phyloP scores from a whole-genome alignment of 1,140 invertebrate species.

The Penaeus japonicus region DNA sequence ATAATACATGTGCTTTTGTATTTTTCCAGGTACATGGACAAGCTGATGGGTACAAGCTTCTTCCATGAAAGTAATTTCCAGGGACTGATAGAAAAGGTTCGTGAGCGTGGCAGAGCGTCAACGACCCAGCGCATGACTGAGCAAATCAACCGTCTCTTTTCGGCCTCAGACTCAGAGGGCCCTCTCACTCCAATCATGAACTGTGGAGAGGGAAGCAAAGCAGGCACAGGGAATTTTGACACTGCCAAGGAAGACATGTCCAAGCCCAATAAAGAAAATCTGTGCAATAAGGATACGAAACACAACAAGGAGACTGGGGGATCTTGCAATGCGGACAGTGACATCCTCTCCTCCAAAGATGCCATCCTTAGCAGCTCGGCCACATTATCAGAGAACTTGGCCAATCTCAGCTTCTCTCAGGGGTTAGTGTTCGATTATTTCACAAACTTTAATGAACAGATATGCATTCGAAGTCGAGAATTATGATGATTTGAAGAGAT shows the following conservation, averaged over 20 bases:
- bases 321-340: conserved; percentile 20
- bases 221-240: conserved; percentile 1
- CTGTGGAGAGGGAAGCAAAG: conserved; percentile 16
- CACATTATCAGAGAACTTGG: conserved; percentile 52
- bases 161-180: conserved; percentile 33
- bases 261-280: conserved; percentile 20
- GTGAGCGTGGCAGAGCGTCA: conserved; percentile 61
- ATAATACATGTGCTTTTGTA: neutral
- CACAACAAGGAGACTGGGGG: conserved; percentile 30
- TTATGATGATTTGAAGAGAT: no score
- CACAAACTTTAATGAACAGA: no score
- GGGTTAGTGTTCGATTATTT: conserved; percentile 6
- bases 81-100: conserved; percentile 71
- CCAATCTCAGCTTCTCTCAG: conserved; percentile 47
- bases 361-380: conserved; percentile 44
- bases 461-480: no score
- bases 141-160: conserved; percentile 57
- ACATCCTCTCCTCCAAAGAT: conserved; percentile 43
- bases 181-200: neutral
- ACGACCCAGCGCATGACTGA: conserved; percentile 66
- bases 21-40: conserved; percentile 74
- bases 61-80: conserved; percentile 83
- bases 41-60: conserved; percentile 82
- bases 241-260: conserved; percentile 6
- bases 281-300: conserved; percentile 37